Base-by-base conservation (phyloP, 2,797 vertebrate genomes). In the Myotis myotis region DNA sequence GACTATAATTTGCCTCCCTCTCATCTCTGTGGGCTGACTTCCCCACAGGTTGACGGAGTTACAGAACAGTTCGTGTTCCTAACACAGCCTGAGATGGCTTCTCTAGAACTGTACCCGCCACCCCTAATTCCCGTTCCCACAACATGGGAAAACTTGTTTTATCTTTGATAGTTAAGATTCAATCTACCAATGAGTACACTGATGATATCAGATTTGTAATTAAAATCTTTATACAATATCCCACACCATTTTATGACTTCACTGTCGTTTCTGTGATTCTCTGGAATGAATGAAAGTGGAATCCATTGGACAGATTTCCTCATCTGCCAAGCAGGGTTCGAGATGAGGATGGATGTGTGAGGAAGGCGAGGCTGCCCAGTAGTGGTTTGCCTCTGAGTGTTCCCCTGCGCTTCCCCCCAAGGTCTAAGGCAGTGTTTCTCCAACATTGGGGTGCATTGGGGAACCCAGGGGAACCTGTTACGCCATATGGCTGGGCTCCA, bases 131-230 rank as follows among this genome's bases (percentile, higher is more conserved):
- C 92, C 44, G 44, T 87, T 72, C 68, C 78, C 47, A 83, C 19
- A 90, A 92, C 87, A 78, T 38, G 13, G 23, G 6, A 6, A 36
- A 9, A 55, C 84, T 74, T 88, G 30, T 85, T 92, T 95, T 68
- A 89, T 93, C 25, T 64, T 78, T 28, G 80, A 89, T 76, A 74
- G 30, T 88, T 70, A 92, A 86, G 28, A 87, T 49, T 72, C 20
- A 78, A 13, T 57, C 23, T 38, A 74, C 5, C 66, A 68, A 38
- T 62, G 86, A 64, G 20, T 72, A 71, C 1, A 57, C 0, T 38
- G 62, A 70, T 78, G 16, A 80, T 33, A 81, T 1, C 78, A 13
- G 93, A 89, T 55, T 80, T 71, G n/a, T 57, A 86, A 80, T 41
- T 74, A 64, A 87, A 81, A 80, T 72, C 25, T 41, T 83, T 82